These are phyloP conservation scores for Oophaga pumilio DNA, from an alignment of 2,113 vertebrate species.

Conservation along the genomic window DNA sequence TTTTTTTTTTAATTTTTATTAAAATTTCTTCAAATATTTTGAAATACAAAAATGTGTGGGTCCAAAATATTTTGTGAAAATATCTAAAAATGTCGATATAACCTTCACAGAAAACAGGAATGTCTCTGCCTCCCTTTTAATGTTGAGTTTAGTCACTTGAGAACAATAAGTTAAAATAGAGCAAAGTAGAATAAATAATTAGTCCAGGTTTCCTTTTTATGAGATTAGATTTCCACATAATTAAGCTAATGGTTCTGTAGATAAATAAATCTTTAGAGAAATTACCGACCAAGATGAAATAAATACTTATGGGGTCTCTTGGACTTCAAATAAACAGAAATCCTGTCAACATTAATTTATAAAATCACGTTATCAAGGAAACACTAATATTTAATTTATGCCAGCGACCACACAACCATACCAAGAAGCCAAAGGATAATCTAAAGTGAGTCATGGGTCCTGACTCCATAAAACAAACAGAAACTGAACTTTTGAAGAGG, in stretches of 20 bases:
- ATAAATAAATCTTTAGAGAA: constrained; percentile 30
- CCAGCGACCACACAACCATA: neutral
- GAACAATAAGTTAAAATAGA: neutral
- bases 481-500: neutral
- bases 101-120: neutral
- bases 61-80: neutral
- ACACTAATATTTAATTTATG: neutral
- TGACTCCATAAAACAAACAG: neutral
- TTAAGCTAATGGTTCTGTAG: constrained; percentile 28
- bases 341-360: constrained; percentile 23
- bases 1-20: neutral
- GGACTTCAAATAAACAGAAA: constrained; percentile 37
- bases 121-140: neutral
- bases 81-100: neutral
- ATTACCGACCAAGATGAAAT: constrained; percentile 22
- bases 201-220: constrained; percentile 2
- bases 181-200: constrained; percentile 4
- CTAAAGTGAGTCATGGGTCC: neutral
- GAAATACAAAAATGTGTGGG: neutral
- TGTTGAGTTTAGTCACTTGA: neutral
- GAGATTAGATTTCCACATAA: constrained; percentile 9
- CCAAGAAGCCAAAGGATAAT: neutral
- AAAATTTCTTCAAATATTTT: neutral
- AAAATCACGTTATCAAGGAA: neutral
- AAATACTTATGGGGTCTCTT: constrained; percentile 2